Conservation (phyloP, 2,888 invertebrate species). For the Neoaliturus tenellus region DNA sequence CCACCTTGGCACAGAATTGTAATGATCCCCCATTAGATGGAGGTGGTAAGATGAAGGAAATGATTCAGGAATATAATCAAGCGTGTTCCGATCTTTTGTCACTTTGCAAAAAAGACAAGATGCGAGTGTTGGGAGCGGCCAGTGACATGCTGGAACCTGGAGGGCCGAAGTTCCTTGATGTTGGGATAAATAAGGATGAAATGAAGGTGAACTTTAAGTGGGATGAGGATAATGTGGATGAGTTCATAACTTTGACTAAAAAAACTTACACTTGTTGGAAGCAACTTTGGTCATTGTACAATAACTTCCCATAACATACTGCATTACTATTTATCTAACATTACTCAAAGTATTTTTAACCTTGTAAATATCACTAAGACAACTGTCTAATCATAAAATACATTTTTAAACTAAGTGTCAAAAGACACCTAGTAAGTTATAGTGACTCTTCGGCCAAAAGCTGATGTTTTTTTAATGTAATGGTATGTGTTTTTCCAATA, state of each 20-base stretch:
- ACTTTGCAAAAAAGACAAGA: slow-evolving; percentile 10
- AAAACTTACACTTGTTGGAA: slow-evolving; percentile 24
- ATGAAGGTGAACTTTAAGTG: background rate
- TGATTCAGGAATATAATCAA: background rate
- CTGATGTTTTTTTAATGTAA: too few species aligned
- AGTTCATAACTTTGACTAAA: background rate
- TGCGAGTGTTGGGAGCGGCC: slow-evolving; percentile 1
- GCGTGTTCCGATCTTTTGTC: slow-evolving; percentile 17
- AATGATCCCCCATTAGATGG: slow-evolving; percentile 4
- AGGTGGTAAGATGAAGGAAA: background rate
- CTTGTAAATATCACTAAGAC: too few species aligned
- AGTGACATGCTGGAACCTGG: slow-evolving; percentile 7
- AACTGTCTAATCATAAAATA: too few species aligned
- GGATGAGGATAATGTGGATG: slow-evolving; percentile 28
- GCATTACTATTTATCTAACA: too few species aligned
- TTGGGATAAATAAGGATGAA: background rate
- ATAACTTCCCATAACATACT: slow-evolving; percentile 9
- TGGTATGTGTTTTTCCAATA: too few species aligned
- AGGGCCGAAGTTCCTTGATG: slow-evolving; percentile 36
- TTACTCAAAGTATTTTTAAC: too few species aligned
- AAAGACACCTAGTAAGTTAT: too few species aligned
- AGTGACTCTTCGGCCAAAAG: too few species aligned
- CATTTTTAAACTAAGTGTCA: too few species aligned
- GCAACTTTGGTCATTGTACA: background rate
- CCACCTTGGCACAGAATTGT: background rate